Evolutionary conservation across 2,113 vertebrate genomes (phyloP), one percentile per base, ranked within the genome.

Genomic region (Oxyruncus cristatus): DNA sequence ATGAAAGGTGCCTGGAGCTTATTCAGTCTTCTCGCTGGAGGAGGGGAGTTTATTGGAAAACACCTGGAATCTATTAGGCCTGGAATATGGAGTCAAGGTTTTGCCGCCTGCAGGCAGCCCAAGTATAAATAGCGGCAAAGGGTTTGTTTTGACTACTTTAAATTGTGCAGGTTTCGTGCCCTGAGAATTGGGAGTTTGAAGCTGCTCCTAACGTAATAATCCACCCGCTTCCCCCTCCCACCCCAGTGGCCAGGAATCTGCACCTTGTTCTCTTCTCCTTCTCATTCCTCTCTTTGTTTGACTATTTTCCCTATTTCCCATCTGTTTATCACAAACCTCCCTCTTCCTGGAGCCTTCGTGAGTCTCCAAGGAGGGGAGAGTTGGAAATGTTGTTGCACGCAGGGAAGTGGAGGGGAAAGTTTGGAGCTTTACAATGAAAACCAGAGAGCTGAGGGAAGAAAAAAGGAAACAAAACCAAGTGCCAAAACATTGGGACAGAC

Each of bases 131-230:
- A 97, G 97, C 96, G 97, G 96, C 92, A 92, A 94, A 97, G 95
- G 95, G 95, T 97, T 98, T 98, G 98, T 98, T 98, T 98, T 97
- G 97, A 98, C 97, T 98, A 87, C 97, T 97, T 98, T 97, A 98
- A 97, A 98, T 97, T 97, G 98, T 97, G 93, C 96, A 98, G 98
- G 96, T 97, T 98, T 98, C 52, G 71, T 97, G 97, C 96, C 97
- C 97, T 97, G 96, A 97, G 97, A 98, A 97, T 97, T 97, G 96
- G 97, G 97, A 97, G 89, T 93, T 97, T 89, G 96, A 95, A 95
- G 97, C 96, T 95, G 95, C 97, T 97, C 96, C 88, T 97, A 97
- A 97, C 91, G 96, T 96, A 97, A 97, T 97, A 97, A 95, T 92
- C 88, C 41, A 2, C 93, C 73, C 10, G 47, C 95, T 93, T 77